phyloP scores from a whole-genome alignment of 35 echinoderm and acorn worm genomes.

The Acanthaster planci region DNA sequence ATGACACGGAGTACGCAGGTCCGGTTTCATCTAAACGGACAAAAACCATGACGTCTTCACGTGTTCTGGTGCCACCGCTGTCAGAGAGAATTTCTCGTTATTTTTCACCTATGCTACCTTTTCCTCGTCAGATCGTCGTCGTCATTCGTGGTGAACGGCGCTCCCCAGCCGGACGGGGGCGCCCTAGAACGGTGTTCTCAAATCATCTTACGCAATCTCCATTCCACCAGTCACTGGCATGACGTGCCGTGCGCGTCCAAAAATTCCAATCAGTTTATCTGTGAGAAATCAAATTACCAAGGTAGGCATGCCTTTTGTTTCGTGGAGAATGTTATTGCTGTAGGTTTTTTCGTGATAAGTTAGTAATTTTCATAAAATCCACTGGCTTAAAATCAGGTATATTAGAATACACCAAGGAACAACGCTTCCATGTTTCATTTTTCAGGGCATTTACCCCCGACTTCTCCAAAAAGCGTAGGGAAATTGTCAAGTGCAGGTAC shows the following conservation, averaged over 20 bases:
- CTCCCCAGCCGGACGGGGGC: slow-evolving; percentile 82
- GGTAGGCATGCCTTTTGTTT: background rate
- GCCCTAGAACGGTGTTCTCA: slow-evolving; percentile 80
- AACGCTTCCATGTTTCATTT: too few relatives aligned
- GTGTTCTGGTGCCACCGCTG: background rate
- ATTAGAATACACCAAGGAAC: too few relatives aligned
- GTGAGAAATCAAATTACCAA: slow-evolving; percentile 38
- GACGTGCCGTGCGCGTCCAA: slow-evolving; percentile 96
- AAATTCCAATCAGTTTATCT: slow-evolving; percentile 78
- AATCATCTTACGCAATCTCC: slow-evolving; percentile 70
- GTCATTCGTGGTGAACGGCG: slow-evolving; percentile 31
- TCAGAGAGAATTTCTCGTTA: background rate
- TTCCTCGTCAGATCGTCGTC: background rate
- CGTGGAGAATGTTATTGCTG: too few relatives aligned
- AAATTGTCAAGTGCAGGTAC: too few relatives aligned
- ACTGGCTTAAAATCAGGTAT: too few relatives aligned
- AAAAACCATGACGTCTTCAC: too few relatives aligned
- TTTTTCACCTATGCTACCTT: background rate
- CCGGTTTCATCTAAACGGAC: too few relatives aligned
- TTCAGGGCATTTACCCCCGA: too few relatives aligned
- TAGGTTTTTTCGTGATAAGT: too few relatives aligned
- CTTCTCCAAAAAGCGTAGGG: too few relatives aligned
- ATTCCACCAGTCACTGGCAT: slow-evolving; percentile 98
- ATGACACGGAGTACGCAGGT: too few relatives aligned
- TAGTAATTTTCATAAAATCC: too few relatives aligned